Conservation (phyloP, 2,797 vertebrate species). For the Oryzias dopingdopingensis region DNA sequence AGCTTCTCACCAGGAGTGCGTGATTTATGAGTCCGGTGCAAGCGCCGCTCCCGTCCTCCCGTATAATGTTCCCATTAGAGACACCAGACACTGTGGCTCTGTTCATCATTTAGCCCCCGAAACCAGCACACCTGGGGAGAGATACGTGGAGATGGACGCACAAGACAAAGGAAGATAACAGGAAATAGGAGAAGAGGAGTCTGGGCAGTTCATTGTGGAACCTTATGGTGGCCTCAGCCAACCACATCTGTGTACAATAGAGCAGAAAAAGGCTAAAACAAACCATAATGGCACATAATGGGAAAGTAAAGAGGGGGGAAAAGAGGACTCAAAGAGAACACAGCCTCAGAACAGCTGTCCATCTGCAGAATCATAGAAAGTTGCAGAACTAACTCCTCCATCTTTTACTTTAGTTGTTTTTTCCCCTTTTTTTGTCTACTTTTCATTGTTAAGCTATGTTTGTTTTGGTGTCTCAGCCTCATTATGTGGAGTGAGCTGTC, state of each 20-base stretch:
- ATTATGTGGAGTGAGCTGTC: conserved; percentile 64
- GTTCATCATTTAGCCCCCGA: conserved; percentile 66
- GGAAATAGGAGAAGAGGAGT: conserved; percentile 23
- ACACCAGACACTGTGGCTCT: conserved; percentile 64
- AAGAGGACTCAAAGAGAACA: conserved; percentile 8
- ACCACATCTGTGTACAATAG: conserved; percentile 23
- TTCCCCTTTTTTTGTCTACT: conserved; percentile 21
- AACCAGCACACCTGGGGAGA: conserved; percentile 60
- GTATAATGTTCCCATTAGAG: conserved; percentile 77
- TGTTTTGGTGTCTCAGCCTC: conserved; percentile 70
- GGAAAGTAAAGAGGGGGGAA: conserved; percentile 11
- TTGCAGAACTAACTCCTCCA: conserved; percentile 20
- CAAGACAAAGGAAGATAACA: conserved; percentile 15
- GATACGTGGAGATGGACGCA: conserved; percentile 13
- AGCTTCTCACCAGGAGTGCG: conserved; percentile 61
- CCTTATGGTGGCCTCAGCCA: conserved; percentile 20
- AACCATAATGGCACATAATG: conserved; percentile 4
- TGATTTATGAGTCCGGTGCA: conserved; percentile 68
- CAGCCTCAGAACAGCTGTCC: conserved; percentile 9
- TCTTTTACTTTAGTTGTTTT: conserved; percentile 13
- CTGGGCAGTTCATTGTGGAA: conserved; percentile 36
- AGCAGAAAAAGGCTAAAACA: conserved; percentile 2
- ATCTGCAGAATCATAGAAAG: conserved; percentile 8
- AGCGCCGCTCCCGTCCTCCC: conserved; percentile 62
- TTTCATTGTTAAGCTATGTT: conserved; percentile 52